Base-by-base conservation (phyloP, 23 tunicate genomes). In the Phallusia fumigata region DNA sequence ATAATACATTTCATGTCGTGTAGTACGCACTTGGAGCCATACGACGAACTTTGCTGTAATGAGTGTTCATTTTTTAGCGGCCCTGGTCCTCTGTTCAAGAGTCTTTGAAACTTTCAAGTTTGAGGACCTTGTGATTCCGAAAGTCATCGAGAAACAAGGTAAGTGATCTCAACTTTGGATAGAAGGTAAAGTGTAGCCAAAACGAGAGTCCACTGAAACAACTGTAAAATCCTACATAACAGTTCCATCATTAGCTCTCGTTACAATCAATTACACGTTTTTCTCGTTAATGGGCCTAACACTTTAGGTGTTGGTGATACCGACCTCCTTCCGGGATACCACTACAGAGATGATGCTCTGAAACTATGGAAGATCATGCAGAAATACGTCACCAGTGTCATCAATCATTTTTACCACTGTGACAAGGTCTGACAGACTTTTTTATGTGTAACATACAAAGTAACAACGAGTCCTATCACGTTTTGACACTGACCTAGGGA, bases 341-440 rank as follows among this genome's bases (percentile, higher is more conserved):
- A 83, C 49, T 91, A 86, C 79, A 74, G 96, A 53, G 96, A 91
- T 53, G 96, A 91, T 74, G 88, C 88, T 0, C 33, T 87, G 33
- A 22, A 26, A 11, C 50, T 87, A 0, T 91, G 96, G 96, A 79
- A 87, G 35, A 30, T 80, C 3, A 80, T 91, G 79, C 80, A 82
- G 35, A 74, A 64, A 32, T 91, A 79, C 49, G 82, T 91, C 18
- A 16, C 36, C 0, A 58, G 58, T 26, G 76, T 87, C 18, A 18
- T 91, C 26, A 44, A 73, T 8, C 13, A 34, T 73, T 91, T 79
- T 44, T 91, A 91, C 69, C 79, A 79, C n/a, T n/a, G 35, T 32
- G 85, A 91, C 73, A 35, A 82, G 78, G 96, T 91, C 2, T 11
- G 26, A 6, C 10, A 40, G 47, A 40, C 5, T 10, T 40, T n/a